Percentiles rank a stretch among this genome's conserved stretches.
Evolutionary conservation across 2,113 vertebrate genomes (phyloP).

Genomic region (Megaceryle maxima): DNA sequence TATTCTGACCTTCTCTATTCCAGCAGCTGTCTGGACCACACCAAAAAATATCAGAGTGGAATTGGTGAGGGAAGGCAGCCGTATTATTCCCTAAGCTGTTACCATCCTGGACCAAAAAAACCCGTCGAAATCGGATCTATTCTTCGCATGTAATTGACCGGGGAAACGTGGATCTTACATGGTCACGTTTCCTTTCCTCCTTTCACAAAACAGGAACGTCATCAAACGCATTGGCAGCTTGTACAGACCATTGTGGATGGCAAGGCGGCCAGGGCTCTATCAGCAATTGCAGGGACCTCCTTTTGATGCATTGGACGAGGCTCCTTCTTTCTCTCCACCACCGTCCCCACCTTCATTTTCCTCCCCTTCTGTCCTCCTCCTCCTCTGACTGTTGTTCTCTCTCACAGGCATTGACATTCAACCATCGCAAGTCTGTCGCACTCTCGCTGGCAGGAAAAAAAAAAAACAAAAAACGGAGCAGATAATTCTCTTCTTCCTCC

Average conservation of each 20-base stretch:
- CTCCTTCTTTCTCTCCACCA: conserved; percentile 62
- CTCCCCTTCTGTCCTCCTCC: conserved; percentile 58
- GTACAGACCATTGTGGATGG: conserved; percentile 59
- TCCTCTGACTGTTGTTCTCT: conserved; percentile 56
- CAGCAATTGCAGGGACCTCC: conserved; percentile 60
- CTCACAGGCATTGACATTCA: conserved; percentile 71
- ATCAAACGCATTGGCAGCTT: conserved; percentile 65
- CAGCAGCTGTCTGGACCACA: conserved; percentile 57
- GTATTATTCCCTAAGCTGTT: conserved; percentile 49
- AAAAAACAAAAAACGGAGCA: neutral
- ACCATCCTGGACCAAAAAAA: conserved; percentile 44
- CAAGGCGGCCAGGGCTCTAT: conserved; percentile 39
- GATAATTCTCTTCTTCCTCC: conserved; percentile 44
- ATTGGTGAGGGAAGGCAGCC: neutral
- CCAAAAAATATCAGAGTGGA: neutral
- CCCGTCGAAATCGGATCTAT: conserved; percentile 33
- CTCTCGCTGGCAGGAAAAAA: neutral
- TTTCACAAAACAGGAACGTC: conserved; percentile 69
- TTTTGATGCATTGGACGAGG: conserved; percentile 54
- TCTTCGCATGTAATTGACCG: conserved; percentile 59
- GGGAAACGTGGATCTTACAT: conserved; percentile 68
- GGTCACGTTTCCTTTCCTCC: conserved; percentile 65
- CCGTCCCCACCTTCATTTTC: conserved; percentile 55
- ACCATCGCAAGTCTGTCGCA: conserved; percentile 67
- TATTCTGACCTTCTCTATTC: conserved; percentile 58